Base-by-base conservation (phyloP, 2,113 vertebrate genomes). In the Labeo catla region DNA sequence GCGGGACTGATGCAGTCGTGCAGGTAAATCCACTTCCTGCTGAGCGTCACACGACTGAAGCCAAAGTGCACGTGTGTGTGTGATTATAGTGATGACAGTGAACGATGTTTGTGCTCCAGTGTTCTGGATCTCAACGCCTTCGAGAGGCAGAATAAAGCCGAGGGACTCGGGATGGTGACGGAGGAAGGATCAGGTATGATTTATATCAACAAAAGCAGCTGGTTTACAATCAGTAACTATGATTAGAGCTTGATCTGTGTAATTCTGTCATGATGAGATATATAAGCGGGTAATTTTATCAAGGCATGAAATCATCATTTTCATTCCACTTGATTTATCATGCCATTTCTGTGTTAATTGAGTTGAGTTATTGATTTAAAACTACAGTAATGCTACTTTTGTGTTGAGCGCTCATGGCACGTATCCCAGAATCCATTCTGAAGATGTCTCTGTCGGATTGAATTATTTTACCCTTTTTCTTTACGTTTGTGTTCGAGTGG, bases 1-100 rank as follows among this genome's bases (percentile, higher is more conserved):
- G 97, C 98, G 7, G 98, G 98, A 78, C 96, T 99, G 72, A 99
- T 99, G 98, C 97, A 97, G 93, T 98, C 96, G 6, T 99, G 98
- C 94, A 99, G 97, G 98, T 98, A 94, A 93, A 13, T 65, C 57
- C 1, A 8, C 21, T 16, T 59, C 57, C 57, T 59, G 57, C 19
- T 21, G 54, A 57, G 54, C 34, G 16, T 57, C 54, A 57, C 54
- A 57, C 19, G 54, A 54, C 15, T 54, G 50, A 49, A 49, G 49
- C 10, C 2, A 9, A 49, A 11, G 49, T 4, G 50, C 15, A 15
- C 6, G n/a, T 81, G 11, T 79, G 9, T 50, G 39, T 78, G 65
- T 83, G 52, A 21, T 34, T 34, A 21, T 57, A n/a, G 19, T 77
- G 39, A 1, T 57, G 2, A 21, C 13, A 57, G 19, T 39, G 23